Percentiles rank a stretch among this genome's conserved stretches.
phyloP scores from a whole-genome alignment of 1,140 invertebrate genomes.

The Nixonia krombeini region DNA sequence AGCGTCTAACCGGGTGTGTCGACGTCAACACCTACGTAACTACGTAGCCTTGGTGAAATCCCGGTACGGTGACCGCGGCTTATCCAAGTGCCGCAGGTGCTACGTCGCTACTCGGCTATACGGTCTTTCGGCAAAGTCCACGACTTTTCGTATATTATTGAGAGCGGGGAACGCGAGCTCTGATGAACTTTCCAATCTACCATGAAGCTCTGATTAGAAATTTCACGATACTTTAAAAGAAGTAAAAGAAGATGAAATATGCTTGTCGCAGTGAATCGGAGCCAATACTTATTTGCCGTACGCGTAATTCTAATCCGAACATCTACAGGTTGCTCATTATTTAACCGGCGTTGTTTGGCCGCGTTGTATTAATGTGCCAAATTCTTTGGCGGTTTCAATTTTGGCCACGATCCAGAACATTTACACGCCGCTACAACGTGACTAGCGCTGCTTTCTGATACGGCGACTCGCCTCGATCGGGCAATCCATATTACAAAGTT shows the following conservation, averaged over 20 bases:
- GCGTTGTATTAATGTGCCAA: constrained; percentile 56
- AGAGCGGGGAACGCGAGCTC: too few species aligned
- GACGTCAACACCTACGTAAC: constrained; percentile 46
- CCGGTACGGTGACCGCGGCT: constrained; percentile 12
- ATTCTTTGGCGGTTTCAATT: constrained; percentile 53
- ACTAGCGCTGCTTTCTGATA: neutral
- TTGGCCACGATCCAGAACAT: constrained; percentile 55
- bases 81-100: constrained; percentile 24
- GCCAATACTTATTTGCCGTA: too few species aligned
- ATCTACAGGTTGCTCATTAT: constrained; percentile 65
- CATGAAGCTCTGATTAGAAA: too few species aligned
- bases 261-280: too few species aligned
- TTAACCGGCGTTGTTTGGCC: constrained; percentile 47
- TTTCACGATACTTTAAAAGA: too few species aligned
- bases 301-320: constrained; percentile 33
- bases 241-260: too few species aligned
- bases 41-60: constrained; percentile 36
- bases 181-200: too few species aligned
- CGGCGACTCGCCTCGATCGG: constrained; percentile 1
- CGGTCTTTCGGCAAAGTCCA: constrained; percentile 37
- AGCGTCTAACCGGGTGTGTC: constrained; percentile 50
- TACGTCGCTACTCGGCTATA: constrained; percentile 25
- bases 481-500: neutral
- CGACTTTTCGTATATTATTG: constrained; percentile 32
- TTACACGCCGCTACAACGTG: constrained; percentile 40